Base-by-base conservation (phyloP, 2,888 invertebrate species). In the Netelia inedita region DNA sequence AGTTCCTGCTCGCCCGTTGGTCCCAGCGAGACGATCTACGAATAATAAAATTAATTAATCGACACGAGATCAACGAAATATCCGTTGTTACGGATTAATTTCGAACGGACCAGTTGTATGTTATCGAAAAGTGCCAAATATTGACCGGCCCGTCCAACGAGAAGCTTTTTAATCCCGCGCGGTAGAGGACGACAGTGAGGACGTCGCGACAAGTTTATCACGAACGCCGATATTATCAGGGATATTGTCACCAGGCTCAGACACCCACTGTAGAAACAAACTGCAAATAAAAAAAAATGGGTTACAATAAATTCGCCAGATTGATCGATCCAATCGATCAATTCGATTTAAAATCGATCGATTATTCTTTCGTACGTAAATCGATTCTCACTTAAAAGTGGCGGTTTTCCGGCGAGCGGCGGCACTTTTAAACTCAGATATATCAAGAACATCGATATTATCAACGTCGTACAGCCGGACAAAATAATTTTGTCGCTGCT, bases 401-500 rank as follows among this genome's bases (percentile, higher is more conserved):
- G 96, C 43, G 95, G 94, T 86, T 95, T 94, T 35, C 94, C 93
- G 21, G 95, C 95, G 91, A 95, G 94, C 0, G 95, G 94, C 11
- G 95, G 95, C 72, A 96, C 91, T 89, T 95, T 95, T 83, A 95
- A 94, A 0, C 95, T 95, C 89, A 96, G 96, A 91, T 96, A 96
- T 90, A 96, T 94, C 79, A 96, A 94, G 89, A 95, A 96, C 19
- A 96, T 92, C n/a, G 95, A 94, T 57, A 96, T 95, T 66, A 96
- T 94, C 0, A 96, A 90, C 14, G 95, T 94, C 9, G 95, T 95
- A 73, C 95, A 94, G 8, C 95, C 95, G 87, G 95, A 96, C 19
- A 96, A 91, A 14, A 95, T 92, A 23, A 96, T 94, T 92, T 96
- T 96, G 91, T 96, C 96, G 16, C 95, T 96, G 87, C 96, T 95